Conservation (phyloP, 2,113 vertebrate genomes). For the Galbula dea region DNA sequence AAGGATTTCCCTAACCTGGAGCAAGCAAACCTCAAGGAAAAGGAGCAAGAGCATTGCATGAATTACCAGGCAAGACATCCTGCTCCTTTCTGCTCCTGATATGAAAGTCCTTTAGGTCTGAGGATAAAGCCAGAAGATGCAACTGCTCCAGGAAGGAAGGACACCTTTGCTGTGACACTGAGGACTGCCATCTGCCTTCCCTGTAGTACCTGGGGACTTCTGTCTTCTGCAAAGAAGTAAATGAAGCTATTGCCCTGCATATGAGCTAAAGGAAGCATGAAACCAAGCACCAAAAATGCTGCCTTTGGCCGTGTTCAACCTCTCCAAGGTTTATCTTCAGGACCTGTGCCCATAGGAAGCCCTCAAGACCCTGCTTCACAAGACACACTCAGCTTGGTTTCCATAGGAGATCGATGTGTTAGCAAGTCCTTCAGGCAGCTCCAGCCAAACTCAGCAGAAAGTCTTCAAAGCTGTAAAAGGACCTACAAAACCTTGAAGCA, state of each 20-base stretch:
- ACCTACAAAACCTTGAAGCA: not conserved
- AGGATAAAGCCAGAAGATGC: not conserved
- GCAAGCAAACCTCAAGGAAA: not conserved
- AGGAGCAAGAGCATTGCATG: not conserved
- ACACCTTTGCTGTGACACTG: not conserved
- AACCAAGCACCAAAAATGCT: not conserved
- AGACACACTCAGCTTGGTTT: not conserved
- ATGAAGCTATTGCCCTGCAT: not conserved
- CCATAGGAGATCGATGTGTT: not conserved
- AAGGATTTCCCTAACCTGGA: not conserved
- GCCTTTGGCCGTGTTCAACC: not conserved
- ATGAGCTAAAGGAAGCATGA: not conserved
- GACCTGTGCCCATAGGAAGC: not conserved
- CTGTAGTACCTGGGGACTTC: not conserved
- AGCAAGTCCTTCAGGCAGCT: not conserved
- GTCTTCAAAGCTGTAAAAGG: not conserved
- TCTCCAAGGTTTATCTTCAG: not conserved
- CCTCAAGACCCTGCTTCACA: not conserved
- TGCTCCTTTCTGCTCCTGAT: not conserved
- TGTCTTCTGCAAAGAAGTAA: not conserved
- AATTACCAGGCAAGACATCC: not conserved
- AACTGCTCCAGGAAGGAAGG: not conserved
- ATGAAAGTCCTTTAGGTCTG: not conserved
- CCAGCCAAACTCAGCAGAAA: not conserved
- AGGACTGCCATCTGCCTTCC: not conserved